Conservation (phyloP, 92 coral and sea anemone species). For the Galaxea fascicularis region DNA sequence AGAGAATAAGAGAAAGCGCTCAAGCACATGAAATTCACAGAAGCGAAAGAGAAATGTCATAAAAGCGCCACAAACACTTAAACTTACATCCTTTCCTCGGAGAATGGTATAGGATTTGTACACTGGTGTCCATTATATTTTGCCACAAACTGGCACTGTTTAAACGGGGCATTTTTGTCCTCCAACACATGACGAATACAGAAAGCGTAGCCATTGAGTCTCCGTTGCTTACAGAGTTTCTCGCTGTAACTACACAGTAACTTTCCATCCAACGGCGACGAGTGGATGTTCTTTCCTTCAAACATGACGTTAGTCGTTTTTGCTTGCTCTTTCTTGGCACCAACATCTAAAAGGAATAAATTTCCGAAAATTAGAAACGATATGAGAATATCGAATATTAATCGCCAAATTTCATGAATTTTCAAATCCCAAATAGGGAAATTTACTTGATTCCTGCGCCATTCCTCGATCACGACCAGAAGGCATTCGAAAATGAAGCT, state of each 20-base stretch:
- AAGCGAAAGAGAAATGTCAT: slow-evolving; percentile 25
- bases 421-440: slow-evolving; percentile 73
- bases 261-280: slow-evolving; percentile 99
- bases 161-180: slow-evolving; percentile 98
- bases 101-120: slow-evolving; percentile 96
- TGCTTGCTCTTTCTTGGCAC: slow-evolving; percentile 85
- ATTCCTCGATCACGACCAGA: slow-evolving; percentile 64
- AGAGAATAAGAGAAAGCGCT: slow-evolving; percentile 28
- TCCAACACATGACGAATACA: slow-evolving; percentile 99
- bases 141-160: slow-evolving; percentile 99
- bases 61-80: slow-evolving; percentile 49
- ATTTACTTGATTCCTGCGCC: slow-evolving; percentile 86
- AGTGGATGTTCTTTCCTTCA: slow-evolving; percentile 99
- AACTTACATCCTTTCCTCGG: slow-evolving; percentile 97
- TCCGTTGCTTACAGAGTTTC: slow-evolving; percentile 98
- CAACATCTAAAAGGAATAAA: slow-evolving; percentile 85
- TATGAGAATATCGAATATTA: slow-evolving; percentile 81
- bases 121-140: slow-evolving; percentile 99
- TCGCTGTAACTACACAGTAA: slow-evolving; percentile 99
- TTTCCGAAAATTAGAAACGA: slow-evolving; percentile 74
- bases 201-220: slow-evolving; percentile 99
- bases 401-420: slow-evolving; percentile 71
- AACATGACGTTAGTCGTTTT: slow-evolving; percentile 81
- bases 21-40: slow-evolving; percentile 6
- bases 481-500: slow-evolving; percentile 51